Base-by-base conservation (phyloP, 92 coral and sea anemone genomes). In the Porites evermanni region DNA sequence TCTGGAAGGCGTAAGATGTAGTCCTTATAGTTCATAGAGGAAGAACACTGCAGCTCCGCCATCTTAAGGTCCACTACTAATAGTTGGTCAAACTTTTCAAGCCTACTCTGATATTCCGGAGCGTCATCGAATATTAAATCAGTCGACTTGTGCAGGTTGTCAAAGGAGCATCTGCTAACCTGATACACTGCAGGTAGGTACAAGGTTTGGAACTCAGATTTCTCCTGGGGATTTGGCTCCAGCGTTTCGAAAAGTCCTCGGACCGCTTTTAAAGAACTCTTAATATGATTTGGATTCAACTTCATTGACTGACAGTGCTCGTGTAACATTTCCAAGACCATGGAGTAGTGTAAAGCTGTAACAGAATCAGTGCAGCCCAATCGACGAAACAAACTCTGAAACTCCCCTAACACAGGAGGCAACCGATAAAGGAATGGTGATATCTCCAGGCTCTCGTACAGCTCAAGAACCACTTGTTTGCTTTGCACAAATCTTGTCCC, bases 381-480 rank as follows among this genome's bases (percentile, higher is more conserved):
- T 9, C 54, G 67, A 38, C 68, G 72, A 88, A 92, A 88, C 53
- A 92, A 9, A 14, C 63, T 70, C 17, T 71, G 85, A 78, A 68
- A 94, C 29, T 68, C 64, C 29, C 89, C 95, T 32, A 92, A 47
- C 24, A 78, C 74, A 10, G 16, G 79, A 21, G 94, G 98, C 50
- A 84, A 14, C 65, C 85, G 70, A 75, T 84, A 94, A 69, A 94
- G 90, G 76, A 89, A 88, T 13, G 98, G 98, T 29, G 75, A 73
- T 77, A 92, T 90, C 86, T 87, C 91, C 18, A 67, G 85, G 29
- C 65, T 44, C 79, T 74, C 84, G 7, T 17, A 72, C 54, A 90
- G 58, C 17, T 94, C 91, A 14, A 88, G 72, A 16, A 86, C 92
- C 2, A 86, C 91, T 76, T 94, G 95, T 54, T 85, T 78, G 19